Percentiles rank a stretch among this genome's conserved stretches.
Evolutionary conservation across 2,888 invertebrate species (phyloP).

Genomic region (Drosophila maculinotata): DNA sequence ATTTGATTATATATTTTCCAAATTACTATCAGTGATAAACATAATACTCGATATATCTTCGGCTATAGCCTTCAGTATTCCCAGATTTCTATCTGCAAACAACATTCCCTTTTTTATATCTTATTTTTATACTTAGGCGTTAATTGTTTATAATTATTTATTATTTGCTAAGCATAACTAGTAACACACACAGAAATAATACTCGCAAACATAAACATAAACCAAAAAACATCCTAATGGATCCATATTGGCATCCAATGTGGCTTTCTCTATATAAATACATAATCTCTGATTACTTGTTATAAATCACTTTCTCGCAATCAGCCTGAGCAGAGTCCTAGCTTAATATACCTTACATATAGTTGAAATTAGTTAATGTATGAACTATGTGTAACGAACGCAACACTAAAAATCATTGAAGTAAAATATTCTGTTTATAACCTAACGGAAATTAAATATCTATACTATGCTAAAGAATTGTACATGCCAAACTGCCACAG

Average conservation of each 20-base stretch:
- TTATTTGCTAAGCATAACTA: slow-evolving; percentile 22
- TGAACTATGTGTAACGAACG: slow-evolving; percentile 42
- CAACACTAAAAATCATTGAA: slow-evolving; percentile 64
- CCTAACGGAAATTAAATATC: slow-evolving; percentile 15
- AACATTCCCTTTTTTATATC: slow-evolving; percentile 8
- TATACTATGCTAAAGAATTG: slow-evolving; percentile 44
- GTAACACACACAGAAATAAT: slow-evolving; percentile 14
- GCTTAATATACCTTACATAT: slow-evolving; percentile 29
- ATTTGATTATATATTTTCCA: not conserved
- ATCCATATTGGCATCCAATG: slow-evolving; percentile 61
- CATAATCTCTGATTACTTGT: slow-evolving; percentile 29
- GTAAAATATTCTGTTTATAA: slow-evolving; percentile 55
- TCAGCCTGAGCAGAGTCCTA: slow-evolving; percentile 39
- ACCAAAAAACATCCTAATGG: slow-evolving; percentile 24
- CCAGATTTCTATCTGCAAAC: not conserved
- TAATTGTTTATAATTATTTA: slow-evolving; percentile 17
- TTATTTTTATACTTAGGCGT: slow-evolving; percentile 1
- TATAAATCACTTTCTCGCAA: slow-evolving; percentile 20
- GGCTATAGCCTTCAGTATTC: not conserved
- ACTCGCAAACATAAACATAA: slow-evolving; percentile 36
- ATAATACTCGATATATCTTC: not conserved
- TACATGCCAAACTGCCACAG: slow-evolving; percentile 52
- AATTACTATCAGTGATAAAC: not conserved
- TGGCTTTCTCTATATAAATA: slow-evolving; percentile 28
- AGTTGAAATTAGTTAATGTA: slow-evolving; percentile 42